phyloP scores from a whole-genome alignment of 2,797 vertebrate species.

The Telmatherina bonti region DNA sequence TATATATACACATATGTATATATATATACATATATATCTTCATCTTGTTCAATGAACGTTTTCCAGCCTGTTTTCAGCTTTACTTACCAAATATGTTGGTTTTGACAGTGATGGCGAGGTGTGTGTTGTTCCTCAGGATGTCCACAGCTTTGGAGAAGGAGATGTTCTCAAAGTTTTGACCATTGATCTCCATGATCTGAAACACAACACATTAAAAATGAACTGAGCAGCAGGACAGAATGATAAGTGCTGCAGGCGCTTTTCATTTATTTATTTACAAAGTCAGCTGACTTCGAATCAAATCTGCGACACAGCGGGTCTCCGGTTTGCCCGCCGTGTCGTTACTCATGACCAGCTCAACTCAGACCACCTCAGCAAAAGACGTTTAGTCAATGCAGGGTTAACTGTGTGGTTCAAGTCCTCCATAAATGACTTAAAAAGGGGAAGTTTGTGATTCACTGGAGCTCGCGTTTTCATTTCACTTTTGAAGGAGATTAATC shows the following conservation, averaged over 20 bases:
- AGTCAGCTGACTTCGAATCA: neutral
- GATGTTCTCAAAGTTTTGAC: slow-evolving; percentile 98
- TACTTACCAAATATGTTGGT: slow-evolving; percentile 95
- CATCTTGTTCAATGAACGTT: neutral
- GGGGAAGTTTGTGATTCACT: neutral
- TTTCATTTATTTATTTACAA: neutral
- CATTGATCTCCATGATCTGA: slow-evolving; percentile 98
- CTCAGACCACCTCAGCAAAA: neutral
- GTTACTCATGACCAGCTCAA: slow-evolving; percentile 1
- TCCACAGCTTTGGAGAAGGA: slow-evolving; percentile 93
- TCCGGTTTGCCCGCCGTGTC: neutral
- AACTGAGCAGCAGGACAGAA: neutral
- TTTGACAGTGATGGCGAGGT: slow-evolving; percentile 95
- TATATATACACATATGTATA: too few species aligned
- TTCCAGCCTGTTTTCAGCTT: neutral
- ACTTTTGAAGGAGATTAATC: neutral
- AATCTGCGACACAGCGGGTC: neutral
- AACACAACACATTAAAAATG: slow-evolving; percentile 14
- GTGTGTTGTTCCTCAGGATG: slow-evolving; percentile 95
- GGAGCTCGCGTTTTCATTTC: neutral
- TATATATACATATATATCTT: neutral
- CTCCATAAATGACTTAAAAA: slow-evolving; percentile 1
- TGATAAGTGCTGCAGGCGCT: neutral
- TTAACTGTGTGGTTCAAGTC: neutral
- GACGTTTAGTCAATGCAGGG: neutral